Evolutionary conservation across 2,888 invertebrate species (phyloP), one percentile per base, ranked within the genome.

Genomic region (Phymatocera aterrima): DNA sequence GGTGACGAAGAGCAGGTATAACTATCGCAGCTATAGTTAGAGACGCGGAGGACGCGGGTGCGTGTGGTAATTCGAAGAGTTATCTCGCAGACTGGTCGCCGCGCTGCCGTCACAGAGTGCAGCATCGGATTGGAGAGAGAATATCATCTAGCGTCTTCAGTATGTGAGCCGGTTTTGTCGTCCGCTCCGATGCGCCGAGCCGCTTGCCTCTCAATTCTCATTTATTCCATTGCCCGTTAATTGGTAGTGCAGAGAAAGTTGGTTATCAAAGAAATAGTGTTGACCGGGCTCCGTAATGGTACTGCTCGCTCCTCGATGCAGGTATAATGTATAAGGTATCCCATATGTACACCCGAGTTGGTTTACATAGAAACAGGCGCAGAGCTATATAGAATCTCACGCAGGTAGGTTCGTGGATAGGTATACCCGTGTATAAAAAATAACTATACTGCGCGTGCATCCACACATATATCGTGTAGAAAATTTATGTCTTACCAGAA

Each of bases 191-290:
- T 72, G 70, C 70, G 70, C 70, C 70, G 68, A 5, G 24, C 37
- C 64, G 34, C 61, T 65, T 70, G 70, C 70, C 70, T 72, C 70
- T 72, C 70, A 72, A 72, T 72, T 72, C 70, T 72, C 70, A 72
- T 72, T 72, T 72, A 72, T 72, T 72, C 70, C 51, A 72, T 72
- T 72, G 70, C 70, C 48, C 70, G 70, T 72, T 72, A 72, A 72
- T 72, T 72, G 72, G 72, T 72, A 72, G 72, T 72, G 72, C 72
- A 72, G 72, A 72, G 72, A 72, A 72, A 72, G 72, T 72, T 72
- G 72, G 72, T 72, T 72, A 72, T 72, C 72, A 72, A 72, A 72
- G 72, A 72, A 72, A 72, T 72, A 72, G 72, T 72, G 72, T 72
- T 72, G 72, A 72, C 72, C 72, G 21, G 51, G 72, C 72, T 43